Base-by-base conservation (phyloP, 2,113 vertebrate species). In the Atlantisia rogersi region DNA sequence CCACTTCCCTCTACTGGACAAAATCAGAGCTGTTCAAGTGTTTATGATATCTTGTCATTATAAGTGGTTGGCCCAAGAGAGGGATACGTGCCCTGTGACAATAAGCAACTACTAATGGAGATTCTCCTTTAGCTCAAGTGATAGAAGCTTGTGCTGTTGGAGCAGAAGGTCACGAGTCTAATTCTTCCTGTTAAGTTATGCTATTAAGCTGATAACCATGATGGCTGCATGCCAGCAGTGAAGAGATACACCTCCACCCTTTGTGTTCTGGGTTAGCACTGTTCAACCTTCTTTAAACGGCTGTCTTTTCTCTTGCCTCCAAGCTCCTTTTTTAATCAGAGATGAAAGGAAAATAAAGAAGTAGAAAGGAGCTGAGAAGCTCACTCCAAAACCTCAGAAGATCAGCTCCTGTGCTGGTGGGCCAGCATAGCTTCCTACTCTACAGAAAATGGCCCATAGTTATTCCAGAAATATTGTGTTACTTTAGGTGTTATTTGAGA, bases 1-100 rank as follows among this genome's bases (percentile, higher is more conserved):
- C 52, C 95, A 82, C 95, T 96, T 96, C 92, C 96, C 95, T 96
- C 96, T 97, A 93, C 94, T 97, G 96, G 95, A 96, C 92, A 93
- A 96, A 97, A 92, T 93, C 92, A 96, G 95, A 95, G 95, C 90
- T 96, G 95, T 94, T 95, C 87, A 90, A 94, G 82, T 93, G 94
- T 93, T 96, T 94, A 93, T 92, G 95, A 91, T 91, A 96, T 64
- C 93, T 92, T 95, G 92, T 94, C 48, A 0, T 86, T 86, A 25
- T 90, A 96, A 95, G 94, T 94, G 92, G 95, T 86, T 94, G 95
- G 95, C 94, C 93, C 92, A 94, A 96, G 93, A 96, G 94, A 81
- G 86, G 90, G 86, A 94, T 83, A 92, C 1, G 58, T 95, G 94
- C 82, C 82, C 82, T 58, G 68, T 73, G 92, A 95, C 93, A 95